Evolutionary conservation across 2,113 vertebrate genomes (phyloP).

Genomic region (Terrapene triunguis): DNA sequence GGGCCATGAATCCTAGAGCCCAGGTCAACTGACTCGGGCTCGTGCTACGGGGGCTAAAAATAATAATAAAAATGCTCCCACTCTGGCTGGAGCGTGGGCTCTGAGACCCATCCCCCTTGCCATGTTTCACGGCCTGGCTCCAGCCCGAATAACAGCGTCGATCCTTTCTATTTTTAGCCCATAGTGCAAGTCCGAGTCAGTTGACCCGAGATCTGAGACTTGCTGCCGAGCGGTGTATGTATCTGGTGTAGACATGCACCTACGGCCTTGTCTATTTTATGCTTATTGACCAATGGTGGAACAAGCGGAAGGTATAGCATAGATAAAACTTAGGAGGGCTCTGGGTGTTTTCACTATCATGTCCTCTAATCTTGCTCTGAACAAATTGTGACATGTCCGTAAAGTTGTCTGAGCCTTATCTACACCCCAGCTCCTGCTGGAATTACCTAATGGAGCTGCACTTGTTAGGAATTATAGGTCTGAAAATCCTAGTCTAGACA

Average conservation of each 20-base stretch:
- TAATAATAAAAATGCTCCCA: no score
- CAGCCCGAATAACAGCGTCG: no score
- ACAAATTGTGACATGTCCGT: not conserved
- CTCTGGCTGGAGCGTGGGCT: not conserved
- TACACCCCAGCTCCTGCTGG: not conserved
- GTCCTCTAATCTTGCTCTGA: not conserved
- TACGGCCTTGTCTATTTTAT: not conserved
- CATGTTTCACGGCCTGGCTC: not conserved
- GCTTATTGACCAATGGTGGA: not conserved
- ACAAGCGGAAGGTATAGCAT: not conserved
- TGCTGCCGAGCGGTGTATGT: no score
- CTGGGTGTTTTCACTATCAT: rapidly evolving
- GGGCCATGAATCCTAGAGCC: no score
- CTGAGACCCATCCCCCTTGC: no score
- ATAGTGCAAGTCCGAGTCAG: no score
- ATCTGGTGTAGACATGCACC: not conserved
- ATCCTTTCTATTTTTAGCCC: no score
- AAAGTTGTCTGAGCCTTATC: not conserved
- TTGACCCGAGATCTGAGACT: no score
- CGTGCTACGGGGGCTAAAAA: not conserved
- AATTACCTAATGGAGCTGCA: not conserved
- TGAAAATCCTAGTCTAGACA: not conserved
- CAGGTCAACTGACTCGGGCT: not conserved
- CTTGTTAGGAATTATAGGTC: not conserved
- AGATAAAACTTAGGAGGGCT: not conserved